Evolutionary conservation across 2,797 vertebrate species (phyloP).

Genomic region (Ctenochaetus hawaiiensis): DNA sequence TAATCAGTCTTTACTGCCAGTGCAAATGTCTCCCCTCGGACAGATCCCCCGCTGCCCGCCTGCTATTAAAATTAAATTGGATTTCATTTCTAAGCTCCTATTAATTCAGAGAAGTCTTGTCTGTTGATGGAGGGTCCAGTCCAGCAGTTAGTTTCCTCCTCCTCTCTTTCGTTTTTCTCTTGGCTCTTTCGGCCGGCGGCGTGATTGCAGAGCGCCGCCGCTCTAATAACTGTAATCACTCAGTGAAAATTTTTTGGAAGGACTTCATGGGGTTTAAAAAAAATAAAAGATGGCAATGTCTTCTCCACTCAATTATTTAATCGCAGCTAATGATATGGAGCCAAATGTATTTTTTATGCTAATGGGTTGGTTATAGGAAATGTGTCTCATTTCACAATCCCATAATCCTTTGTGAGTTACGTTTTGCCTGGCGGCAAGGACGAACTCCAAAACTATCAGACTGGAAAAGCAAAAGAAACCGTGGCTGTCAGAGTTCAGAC

Average conservation of each 20-base stretch:
- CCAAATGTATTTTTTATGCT: constrained; percentile 47
- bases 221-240: constrained; percentile 52
- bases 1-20: constrained; percentile 65
- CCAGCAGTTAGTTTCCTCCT: constrained; percentile 43
- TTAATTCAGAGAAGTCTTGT: constrained; percentile 72
- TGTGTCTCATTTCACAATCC: constrained; percentile 37
- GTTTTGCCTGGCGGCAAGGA: constrained; percentile 33
- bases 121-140: constrained; percentile 60
- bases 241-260: constrained; percentile 28
- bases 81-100: constrained; percentile 74
- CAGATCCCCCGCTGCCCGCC: constrained; percentile 45
- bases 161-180: constrained; percentile 19
- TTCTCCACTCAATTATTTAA: constrained; percentile 47
- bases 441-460: not conserved
- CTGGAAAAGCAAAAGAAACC: not conserved
- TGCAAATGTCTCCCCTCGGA: constrained; percentile 61
- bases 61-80: constrained; percentile 73
- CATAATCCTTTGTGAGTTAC: constrained; percentile 28
- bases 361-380: constrained; percentile 30
- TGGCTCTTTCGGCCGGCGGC: constrained; percentile 14
- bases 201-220: not conserved
- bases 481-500: not conserved
- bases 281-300: constrained; percentile 46
- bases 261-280: constrained; percentile 41
- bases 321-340: constrained; percentile 50